Evolutionary conservation across 1,140 invertebrate species (phyloP).

Genomic region (Bactericera cockerelli): DNA sequence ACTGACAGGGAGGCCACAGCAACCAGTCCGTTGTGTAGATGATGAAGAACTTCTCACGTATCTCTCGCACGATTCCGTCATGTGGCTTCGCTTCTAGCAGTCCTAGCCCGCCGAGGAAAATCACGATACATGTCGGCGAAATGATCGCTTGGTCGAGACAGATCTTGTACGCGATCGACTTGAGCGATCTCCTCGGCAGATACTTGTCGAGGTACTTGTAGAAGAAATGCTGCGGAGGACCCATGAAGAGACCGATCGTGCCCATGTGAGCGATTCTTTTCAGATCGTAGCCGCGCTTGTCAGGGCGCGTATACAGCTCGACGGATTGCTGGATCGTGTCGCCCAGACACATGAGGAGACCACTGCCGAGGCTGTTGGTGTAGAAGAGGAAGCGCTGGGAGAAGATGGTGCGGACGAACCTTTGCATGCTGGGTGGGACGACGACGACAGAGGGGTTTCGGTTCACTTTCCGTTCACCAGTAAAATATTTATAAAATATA

Average conservation of each 20-base stretch:
- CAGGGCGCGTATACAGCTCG: constrained; percentile 37
- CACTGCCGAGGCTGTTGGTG: constrained; percentile 50
- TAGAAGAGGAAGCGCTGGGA: constrained; percentile 35
- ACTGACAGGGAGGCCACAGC: constrained; percentile 68
- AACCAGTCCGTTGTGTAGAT: constrained; percentile 52
- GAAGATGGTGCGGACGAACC: not conserved
- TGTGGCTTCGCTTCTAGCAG: constrained; percentile 41
- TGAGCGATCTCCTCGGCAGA: constrained; percentile 41
- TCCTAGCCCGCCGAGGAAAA: constrained; percentile 56
- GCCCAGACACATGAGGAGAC: constrained; percentile 44
- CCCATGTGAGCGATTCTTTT: constrained; percentile 35
- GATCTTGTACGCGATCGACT: constrained; percentile 51
- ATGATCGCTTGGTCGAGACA: constrained; percentile 51
- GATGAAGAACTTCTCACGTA: constrained; percentile 45
- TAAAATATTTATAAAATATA: no score
- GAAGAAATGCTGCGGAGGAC: constrained; percentile 60
- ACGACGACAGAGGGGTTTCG: no score
- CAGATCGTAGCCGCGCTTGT: constrained; percentile 31
- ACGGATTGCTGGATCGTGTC: constrained; percentile 47
- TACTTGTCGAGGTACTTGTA: constrained; percentile 53
- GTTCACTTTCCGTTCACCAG: no score
- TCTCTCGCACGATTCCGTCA: constrained; percentile 36
- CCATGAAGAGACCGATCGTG: constrained; percentile 45
- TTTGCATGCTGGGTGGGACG: no score
- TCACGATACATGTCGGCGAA: constrained; percentile 49